Conservation (phyloP, 2,888 invertebrate genomes). For the Chironomus riparius region DNA sequence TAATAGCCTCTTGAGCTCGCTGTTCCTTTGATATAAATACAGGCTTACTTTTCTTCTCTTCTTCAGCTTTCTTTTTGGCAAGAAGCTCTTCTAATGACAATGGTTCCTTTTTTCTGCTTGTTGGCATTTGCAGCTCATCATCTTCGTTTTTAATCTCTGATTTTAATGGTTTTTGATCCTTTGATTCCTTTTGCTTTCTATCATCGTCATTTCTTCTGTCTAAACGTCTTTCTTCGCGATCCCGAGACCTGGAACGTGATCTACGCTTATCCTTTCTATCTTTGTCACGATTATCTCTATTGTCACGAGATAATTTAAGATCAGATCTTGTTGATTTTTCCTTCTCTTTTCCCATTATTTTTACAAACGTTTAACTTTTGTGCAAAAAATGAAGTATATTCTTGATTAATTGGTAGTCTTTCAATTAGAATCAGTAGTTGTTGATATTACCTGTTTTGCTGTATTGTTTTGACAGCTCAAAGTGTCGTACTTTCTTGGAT, state of each 20-base stretch:
- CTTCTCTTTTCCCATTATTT: constrained; percentile 2
- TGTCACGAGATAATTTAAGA: too few species aligned
- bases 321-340: background rate
- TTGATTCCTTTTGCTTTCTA: background rate
- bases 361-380: background rate
- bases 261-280: background rate
- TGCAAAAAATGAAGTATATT: background rate
- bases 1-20: constrained; percentile 79
- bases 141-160: background rate
- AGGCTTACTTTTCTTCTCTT: constrained; percentile 90
- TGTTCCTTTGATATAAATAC: constrained; percentile 96
- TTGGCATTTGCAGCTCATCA: background rate
- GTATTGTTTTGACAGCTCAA: background rate
- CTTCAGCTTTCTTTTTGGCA: constrained; percentile 92
- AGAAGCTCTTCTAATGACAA: constrained; percentile 91
- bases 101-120: constrained; percentile 57
- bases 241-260: constrained; percentile 1
- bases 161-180: constrained; percentile 10
- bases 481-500: background rate
- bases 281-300: background rate
- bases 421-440: too few species aligned
- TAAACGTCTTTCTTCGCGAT: background rate
- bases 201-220: background rate
- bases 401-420: too few species aligned
- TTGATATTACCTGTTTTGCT: background rate